A percentile compares a stretch with the other conserved stretches of the same genome.
Conservation (phyloP, 2,113 vertebrate genomes). For the Oreocharis arfaki region DNA sequence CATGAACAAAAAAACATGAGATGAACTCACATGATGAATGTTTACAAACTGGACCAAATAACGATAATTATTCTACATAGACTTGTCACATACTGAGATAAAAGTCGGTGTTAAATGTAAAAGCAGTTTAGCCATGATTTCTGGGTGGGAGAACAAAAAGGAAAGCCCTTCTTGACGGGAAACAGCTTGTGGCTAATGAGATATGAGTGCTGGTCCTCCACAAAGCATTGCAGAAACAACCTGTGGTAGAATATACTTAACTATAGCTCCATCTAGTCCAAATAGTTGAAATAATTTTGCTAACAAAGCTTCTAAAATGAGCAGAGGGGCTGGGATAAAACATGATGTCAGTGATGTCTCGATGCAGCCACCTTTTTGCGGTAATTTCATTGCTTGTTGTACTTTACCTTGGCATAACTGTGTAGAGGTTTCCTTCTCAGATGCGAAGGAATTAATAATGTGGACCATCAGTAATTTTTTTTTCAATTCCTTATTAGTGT, state of each 20-base stretch:
- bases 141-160: not conserved
- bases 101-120: not conserved
- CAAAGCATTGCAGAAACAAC: not conserved
- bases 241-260: not conserved
- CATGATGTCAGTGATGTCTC: not conserved
- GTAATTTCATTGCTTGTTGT: not conserved
- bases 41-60: not conserved
- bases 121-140: not conserved
- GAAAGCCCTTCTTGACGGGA: not conserved
- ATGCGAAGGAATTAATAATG: not conserved
- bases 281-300: not conserved
- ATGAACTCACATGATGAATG: not conserved
- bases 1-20: not conserved
- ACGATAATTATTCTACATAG: not conserved
- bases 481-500: not conserved
- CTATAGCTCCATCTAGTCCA: not conserved
- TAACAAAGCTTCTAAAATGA: not conserved
- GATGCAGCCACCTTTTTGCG: not conserved
- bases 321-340: not conserved
- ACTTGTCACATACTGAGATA: not conserved
- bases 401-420: not conserved
- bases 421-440: not conserved
- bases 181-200: constrained; percentile 20
- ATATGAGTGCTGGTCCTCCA: not conserved
- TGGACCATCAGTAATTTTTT: not conserved